Evolutionary conservation across 2,888 invertebrate genomes (phyloP).

Genomic region (Podabrus alpinus): DNA sequence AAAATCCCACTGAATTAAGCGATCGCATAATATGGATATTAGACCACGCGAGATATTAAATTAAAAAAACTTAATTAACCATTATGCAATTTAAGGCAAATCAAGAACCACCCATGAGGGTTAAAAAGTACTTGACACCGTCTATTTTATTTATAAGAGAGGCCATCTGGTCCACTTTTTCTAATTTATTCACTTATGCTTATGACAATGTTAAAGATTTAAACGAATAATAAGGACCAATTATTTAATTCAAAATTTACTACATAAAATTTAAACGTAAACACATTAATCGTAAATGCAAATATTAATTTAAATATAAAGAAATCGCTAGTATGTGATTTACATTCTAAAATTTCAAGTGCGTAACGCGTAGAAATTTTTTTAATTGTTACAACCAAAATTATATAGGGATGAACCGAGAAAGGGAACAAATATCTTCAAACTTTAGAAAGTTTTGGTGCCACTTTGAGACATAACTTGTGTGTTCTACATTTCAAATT

Average conservation of each 20-base stretch:
- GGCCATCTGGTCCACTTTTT: constrained; percentile 43
- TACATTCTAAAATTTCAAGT: not conserved
- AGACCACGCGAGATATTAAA: not conserved
- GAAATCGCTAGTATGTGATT: not conserved
- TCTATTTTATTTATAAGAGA: constrained; percentile 35
- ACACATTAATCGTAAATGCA: constrained; percentile 16
- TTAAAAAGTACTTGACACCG: constrained; percentile 31
- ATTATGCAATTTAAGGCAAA: not conserved
- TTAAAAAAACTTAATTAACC: constrained; percentile 1
- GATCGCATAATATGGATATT: too few relatives aligned
- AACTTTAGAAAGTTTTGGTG: not conserved
- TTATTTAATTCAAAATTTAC: constrained; percentile 42
- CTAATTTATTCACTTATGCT: constrained; percentile 40
- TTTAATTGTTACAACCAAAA: not conserved
- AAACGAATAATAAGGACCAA: constrained; percentile 43
- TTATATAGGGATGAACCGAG: not conserved
- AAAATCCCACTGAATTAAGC: not conserved
- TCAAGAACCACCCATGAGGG: constrained; percentile 8
- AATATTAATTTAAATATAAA: constrained; percentile 4
- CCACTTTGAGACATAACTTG: not conserved
- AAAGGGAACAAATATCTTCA: not conserved
- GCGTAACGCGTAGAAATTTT: not conserved
- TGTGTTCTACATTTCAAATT: not conserved
- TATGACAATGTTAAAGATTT: constrained; percentile 43
- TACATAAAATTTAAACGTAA: constrained; percentile 12